These are phyloP conservation scores for Cabera pusaria DNA, from an alignment of 2,888 invertebrate genomes.

Conservation along the genomic window DNA sequence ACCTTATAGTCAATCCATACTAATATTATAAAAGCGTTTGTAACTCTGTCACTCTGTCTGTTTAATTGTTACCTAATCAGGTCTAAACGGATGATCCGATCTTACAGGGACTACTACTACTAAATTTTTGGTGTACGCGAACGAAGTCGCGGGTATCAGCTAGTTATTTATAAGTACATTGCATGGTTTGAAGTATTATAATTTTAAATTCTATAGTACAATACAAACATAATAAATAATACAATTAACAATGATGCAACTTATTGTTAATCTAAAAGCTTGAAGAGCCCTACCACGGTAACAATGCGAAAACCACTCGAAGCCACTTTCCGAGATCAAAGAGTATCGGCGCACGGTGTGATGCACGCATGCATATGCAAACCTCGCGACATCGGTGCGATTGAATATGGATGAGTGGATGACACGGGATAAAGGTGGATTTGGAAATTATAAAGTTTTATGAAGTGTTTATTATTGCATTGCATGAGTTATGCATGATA, in stretches of 20 bases:
- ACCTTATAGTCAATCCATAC: too few relatives aligned
- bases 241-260: constrained; percentile 5
- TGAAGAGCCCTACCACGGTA: constrained; percentile 3
- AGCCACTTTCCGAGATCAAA: constrained; percentile 43
- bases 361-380: constrained; percentile 29
- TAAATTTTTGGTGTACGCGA: too few relatives aligned
- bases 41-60: too few relatives aligned
- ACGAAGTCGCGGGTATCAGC: too few relatives aligned
- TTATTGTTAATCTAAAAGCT: constrained; percentile 15
- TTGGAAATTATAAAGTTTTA: constrained; percentile 5
- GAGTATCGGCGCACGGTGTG: constrained; percentile 35
- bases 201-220: too few relatives aligned
- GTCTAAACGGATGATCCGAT: too few relatives aligned
- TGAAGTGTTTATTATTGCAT: not conserved
- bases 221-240: not conserved
- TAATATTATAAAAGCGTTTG: too few relatives aligned
- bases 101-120: too few relatives aligned
- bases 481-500: too few relatives aligned
- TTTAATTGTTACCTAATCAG: too few relatives aligned
- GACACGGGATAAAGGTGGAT: constrained; percentile 2
- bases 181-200: too few relatives aligned
- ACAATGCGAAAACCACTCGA: constrained; percentile 31
- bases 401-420: constrained; percentile 49
- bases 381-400: constrained; percentile 30
- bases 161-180: too few relatives aligned